A percentile compares a stretch with the other conserved stretches of the same genome.
Evolutionary conservation across 2,888 invertebrate species (phyloP).

Genomic region (Chymomyza caudatula): DNA sequence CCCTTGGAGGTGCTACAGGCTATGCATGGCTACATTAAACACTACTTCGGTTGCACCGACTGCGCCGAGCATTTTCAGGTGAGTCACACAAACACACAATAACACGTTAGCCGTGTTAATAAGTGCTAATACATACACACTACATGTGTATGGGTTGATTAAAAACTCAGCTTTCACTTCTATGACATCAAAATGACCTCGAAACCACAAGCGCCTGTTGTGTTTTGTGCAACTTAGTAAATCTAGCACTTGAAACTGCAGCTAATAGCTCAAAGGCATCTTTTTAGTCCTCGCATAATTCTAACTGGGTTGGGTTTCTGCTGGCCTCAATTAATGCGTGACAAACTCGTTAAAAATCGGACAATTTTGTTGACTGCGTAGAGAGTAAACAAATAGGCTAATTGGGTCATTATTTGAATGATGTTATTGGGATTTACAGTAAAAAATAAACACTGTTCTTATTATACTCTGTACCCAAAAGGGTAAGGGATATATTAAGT

Average conservation of each 20-base stretch:
- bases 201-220: background rate
- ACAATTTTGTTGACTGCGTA: background rate
- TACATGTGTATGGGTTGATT: background rate
- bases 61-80: conserved; percentile 93
- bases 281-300: background rate
- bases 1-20: conserved; percentile 86
- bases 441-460: too few species aligned
- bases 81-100: too few species aligned
- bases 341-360: background rate
- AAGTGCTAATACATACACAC: conserved; percentile 38
- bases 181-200: background rate
- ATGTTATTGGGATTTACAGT: background rate
- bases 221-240: background rate
- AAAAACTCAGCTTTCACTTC: conserved; percentile 23
- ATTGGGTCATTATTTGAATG: background rate
- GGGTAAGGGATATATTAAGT: too few species aligned
- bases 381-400: background rate
- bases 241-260: background rate
- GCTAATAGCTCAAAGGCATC: background rate
- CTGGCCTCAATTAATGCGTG: background rate
- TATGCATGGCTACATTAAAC: conserved; percentile 91
- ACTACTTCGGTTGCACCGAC: conserved; percentile 96
- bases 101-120: conserved; percentile 1
- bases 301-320: background rate
- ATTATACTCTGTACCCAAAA: too few species aligned